Base-by-base conservation (phyloP, 2,888 invertebrate species). In the Boloria selene region DNA sequence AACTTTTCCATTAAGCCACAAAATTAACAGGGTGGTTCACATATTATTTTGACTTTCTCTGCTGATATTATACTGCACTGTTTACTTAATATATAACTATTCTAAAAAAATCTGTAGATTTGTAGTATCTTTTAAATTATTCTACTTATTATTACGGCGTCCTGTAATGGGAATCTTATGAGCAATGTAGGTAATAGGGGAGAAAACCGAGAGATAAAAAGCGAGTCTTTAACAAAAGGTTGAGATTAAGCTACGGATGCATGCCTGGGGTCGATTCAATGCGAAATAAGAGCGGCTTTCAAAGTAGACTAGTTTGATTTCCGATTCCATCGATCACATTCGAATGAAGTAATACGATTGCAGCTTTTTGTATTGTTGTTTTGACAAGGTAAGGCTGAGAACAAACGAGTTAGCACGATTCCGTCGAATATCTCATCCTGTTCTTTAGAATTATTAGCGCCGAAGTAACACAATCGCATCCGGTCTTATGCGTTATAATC, bases 361-460 rank as follows among this genome's bases (percentile, higher is more conserved):
- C 72, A 67, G 66, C 69, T 65, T 64, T 62, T 65, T 75, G 76
- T 77, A 76, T 77, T 76, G 75, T 73, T 76, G 84, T 88, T 89
- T 82, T 87, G 88, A 87, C 88, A 86, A 76, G 80, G 78, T 79
- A 81, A 76, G 74, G 78, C 78, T 84, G 84, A 44, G 56, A 87
- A 86, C 84, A 80, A 81, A 74, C 82, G 81, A 84, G 82, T 87
- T 88, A 85, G 85, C 87, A 86, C 81, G 86, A 84, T 84, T 85
- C 85, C 84, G 84, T 85, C 80, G 81, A 87, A 89, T 85, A 87
- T 88, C 82, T 83, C 87, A 88, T 91, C 90, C 91, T 86, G 90
- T 84, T 86, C 86, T 86, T 83, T 85, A 83, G 77, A 78, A 83
- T 85, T 87, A 85, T 86, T 87, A 87, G 86, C 74, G 75, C 69